Percentiles rank a stretch among this genome's conserved stretches.
Evolutionary conservation across 92 coral and sea anemone species (phyloP).

Genomic region (Paramuricea clavata): DNA sequence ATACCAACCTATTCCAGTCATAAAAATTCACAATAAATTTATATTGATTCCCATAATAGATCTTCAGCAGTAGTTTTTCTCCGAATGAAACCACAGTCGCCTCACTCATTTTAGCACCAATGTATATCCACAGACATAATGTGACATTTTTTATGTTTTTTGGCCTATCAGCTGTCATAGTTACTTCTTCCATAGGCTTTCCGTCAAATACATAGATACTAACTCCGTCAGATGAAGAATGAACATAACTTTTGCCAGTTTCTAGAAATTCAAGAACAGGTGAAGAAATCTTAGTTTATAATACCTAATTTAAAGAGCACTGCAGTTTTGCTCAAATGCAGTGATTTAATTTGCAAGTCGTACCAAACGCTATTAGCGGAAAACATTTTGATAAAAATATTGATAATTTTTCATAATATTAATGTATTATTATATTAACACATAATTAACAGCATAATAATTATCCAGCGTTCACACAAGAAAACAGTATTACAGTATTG

Average conservation of each 20-base stretch:
- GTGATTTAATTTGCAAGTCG: too few relatives aligned
- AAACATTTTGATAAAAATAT: too few relatives aligned
- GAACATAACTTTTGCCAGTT: background rate
- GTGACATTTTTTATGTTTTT: background rate
- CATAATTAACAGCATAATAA: too few relatives aligned
- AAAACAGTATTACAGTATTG: too few relatives aligned
- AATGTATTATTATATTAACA: too few relatives aligned
- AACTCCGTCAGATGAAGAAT: background rate
- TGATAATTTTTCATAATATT: too few relatives aligned
- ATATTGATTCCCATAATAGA: background rate
- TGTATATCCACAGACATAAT: background rate
- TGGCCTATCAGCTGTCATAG: background rate
- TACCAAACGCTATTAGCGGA: too few relatives aligned
- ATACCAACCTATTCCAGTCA: background rate
- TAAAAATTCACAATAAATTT: background rate
- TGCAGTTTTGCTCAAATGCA: too few relatives aligned
- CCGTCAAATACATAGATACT: background rate
- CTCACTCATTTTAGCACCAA: background rate
- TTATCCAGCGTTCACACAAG: too few relatives aligned
- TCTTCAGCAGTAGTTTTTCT: background rate
- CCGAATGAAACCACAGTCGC: background rate
- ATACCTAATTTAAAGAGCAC: too few relatives aligned
- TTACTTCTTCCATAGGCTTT: background rate
- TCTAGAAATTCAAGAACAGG: background rate
- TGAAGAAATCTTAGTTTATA: too few relatives aligned